A percentile compares a stretch with the other conserved stretches of the same genome.
Evolutionary conservation across 2,113 vertebrate genomes (phyloP).

Genomic region (Dromaius novaehollandiae): DNA sequence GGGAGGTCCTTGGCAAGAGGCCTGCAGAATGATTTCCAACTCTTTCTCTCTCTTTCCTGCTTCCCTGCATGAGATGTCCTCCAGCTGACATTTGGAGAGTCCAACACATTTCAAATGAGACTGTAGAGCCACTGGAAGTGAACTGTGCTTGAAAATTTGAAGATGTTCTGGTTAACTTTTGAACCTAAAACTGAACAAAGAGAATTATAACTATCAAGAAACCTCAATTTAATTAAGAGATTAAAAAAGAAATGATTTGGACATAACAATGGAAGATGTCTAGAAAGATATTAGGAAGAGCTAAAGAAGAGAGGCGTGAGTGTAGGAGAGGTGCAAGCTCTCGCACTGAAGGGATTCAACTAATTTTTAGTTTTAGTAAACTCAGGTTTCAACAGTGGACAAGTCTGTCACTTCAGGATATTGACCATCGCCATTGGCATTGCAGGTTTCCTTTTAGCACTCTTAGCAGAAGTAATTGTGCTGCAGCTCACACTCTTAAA

Average conservation of each 20-base stretch:
- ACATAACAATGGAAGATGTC: background rate
- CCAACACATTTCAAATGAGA: background rate
- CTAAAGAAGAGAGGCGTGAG: background rate
- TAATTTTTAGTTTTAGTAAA: background rate
- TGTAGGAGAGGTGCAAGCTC: background rate
- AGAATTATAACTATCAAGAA: background rate
- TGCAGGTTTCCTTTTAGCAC: background rate
- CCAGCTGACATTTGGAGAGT: background rate
- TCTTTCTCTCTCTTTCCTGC: background rate
- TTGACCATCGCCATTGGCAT: background rate
- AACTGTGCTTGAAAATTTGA: background rate
- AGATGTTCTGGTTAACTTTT: background rate
- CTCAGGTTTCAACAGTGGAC: background rate
- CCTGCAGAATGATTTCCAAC: background rate
- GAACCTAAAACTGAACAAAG: background rate
- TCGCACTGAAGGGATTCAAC: background rate
- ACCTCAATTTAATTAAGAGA: background rate
- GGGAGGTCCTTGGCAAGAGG: background rate
- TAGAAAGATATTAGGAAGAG: background rate
- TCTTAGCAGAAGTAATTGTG: background rate
- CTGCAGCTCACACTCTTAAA: background rate
- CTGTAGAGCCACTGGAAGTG: background rate
- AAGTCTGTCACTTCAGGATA: background rate
- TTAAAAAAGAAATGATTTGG: background rate
- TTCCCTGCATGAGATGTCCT: background rate